Conservation (phyloP, 2,888 invertebrate species). For the Heliconius erato region DNA sequence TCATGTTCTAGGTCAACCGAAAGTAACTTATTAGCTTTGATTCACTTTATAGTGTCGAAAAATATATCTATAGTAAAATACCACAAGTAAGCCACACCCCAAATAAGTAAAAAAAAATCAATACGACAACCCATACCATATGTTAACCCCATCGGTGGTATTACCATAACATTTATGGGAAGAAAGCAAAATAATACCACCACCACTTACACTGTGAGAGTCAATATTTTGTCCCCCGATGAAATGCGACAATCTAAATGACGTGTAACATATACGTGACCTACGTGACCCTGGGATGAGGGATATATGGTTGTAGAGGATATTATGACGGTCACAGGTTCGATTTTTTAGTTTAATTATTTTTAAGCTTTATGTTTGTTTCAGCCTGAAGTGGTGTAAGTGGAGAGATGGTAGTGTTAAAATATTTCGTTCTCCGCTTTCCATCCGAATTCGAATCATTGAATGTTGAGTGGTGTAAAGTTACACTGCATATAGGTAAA, state of each 20-base stretch:
- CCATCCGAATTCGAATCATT: no score
- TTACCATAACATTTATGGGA: constrained; percentile 83
- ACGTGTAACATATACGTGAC: constrained; percentile 82
- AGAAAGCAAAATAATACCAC: constrained; percentile 76
- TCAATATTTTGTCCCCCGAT: constrained; percentile 74
- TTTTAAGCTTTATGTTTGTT: neutral
- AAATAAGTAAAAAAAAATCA: constrained; percentile 27
- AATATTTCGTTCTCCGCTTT: no score
- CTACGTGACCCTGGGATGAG: constrained; percentile 54
- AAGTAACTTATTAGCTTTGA: no score
- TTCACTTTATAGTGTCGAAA: no score
- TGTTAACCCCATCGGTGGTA: constrained; percentile 78
- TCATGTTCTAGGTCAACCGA: no score
- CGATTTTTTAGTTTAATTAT: neutral
- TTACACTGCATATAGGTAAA: no score
- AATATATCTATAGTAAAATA: neutral
- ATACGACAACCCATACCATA: constrained; percentile 68
- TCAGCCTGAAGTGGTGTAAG: no score
- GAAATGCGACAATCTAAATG: constrained; percentile 84
- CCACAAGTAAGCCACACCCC: neutral
- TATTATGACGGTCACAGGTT: neutral
- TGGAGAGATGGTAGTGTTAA: no score
- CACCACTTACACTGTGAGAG: constrained; percentile 70
- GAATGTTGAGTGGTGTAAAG: no score
- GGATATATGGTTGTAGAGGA: constrained; percentile 47